Evolutionary conservation across 1,140 invertebrate species (phyloP), one percentile per base, ranked within the genome.

Genomic region (Drosophila quadrilineata): DNA sequence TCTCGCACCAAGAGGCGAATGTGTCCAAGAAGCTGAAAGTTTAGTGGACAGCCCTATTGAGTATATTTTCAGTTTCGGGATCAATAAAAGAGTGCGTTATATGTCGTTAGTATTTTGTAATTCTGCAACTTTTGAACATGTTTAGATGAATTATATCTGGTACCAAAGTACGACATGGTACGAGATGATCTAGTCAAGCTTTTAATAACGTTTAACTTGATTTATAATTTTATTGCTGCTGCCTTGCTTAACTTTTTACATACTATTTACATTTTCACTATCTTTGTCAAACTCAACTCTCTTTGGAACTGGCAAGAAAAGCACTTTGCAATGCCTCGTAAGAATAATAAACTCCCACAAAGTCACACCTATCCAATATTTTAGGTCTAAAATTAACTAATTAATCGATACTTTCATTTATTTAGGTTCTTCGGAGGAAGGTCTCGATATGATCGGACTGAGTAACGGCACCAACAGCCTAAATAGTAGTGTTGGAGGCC

Each of bases 381-480:
- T 3, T 19, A 0, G n/a, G n/a, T n/a, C n/a, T n/a, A n/a, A n/a
- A n/a, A n/a, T n/a, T n/a, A n/a, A n/a, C n/a, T n/a, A n/a, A 9
- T 54, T 33, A 31, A 2, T 3, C 4, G 21, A 17, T 22, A 40
- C 8, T 22, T 24, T 19, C 0, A 12, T 2, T 3, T 3, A 6
- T 40, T 1, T 65, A 94, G 94, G 91, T 84, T 94, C 94, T 16
- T 93, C 94, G 2, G 95, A 96, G 80, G 95, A 96, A 89, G 91
- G 95, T 46, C 90, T 93, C 40, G 94, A 95, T 68, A 91, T 93
- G 77, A 87, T 91, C 50, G 93, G 92, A 16, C 87, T 91, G 40
- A 92, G 92, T 58, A 60, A 91, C 90, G 71, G 90, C 90, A 71
- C 91, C 90, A 69, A 88, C 91, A 35, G 87, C 92, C 35, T 86